These are phyloP conservation scores for Speoplatyrhinus poulsoni DNA, from an alignment of 2,113 vertebrate species.

Conservation along the genomic window DNA sequence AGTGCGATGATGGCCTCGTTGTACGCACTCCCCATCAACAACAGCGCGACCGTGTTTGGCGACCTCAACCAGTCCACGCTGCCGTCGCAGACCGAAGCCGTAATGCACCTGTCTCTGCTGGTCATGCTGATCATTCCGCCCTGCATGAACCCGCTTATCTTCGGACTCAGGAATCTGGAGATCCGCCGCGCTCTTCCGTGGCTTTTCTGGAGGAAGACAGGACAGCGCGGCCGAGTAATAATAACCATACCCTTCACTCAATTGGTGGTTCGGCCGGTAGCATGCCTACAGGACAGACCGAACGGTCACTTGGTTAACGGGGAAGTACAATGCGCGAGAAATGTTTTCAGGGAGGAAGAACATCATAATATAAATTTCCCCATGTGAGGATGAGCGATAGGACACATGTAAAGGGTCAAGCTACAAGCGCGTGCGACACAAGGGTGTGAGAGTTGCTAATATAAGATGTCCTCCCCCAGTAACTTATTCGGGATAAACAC, in stretches of 20 bases:
- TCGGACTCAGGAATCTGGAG: constrained; percentile 55
- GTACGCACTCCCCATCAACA: background rate
- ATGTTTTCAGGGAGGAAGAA: background rate
- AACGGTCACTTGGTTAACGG: no score
- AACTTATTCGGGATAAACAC: no score
- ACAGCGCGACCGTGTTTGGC: no score
- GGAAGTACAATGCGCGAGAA: background rate
- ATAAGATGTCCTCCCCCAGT: no score
- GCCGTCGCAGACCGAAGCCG: constrained; percentile 7
- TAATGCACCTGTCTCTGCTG: constrained; percentile 55
- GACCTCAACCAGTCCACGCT: background rate
- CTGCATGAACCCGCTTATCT: constrained; percentile 68
- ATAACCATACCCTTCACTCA: no score
- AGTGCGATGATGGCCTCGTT: background rate
- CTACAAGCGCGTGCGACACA: no score
- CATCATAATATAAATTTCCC: background rate
- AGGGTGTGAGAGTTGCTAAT: no score
- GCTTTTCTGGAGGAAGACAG: background rate
- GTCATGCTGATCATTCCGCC: constrained; percentile 52
- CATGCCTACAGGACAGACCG: no score
- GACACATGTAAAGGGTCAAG: no score
- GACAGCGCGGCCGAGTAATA: no score
- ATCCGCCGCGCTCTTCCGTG: constrained; percentile 25
- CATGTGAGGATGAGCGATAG: background rate
- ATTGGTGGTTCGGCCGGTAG: no score